phyloP scores from a whole-genome alignment of 2,888 invertebrate genomes.

The Hypercompe scribonia region DNA sequence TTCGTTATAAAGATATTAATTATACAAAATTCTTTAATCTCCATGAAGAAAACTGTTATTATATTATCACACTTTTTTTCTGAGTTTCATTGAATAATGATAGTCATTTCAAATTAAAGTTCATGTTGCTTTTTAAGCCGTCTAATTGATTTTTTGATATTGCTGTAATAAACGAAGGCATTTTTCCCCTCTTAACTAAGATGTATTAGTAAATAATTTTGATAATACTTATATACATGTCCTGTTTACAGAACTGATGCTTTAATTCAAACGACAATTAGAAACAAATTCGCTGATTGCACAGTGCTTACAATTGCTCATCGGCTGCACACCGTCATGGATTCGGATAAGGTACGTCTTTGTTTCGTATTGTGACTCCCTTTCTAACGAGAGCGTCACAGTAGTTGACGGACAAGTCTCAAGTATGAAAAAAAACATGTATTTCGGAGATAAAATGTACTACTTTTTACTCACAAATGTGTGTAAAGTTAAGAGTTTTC shows the following conservation, averaged over 20 bases:
- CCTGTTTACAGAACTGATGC: constrained; percentile 89
- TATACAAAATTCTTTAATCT: not conserved
- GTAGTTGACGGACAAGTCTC: not conserved
- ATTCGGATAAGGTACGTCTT: constrained; percentile 89
- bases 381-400: not conserved
- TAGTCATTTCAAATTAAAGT: not conserved
- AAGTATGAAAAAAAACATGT: too few species aligned
- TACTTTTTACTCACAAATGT: too few species aligned
- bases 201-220: not conserved
- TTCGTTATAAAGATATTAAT: not conserved
- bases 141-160: not conserved
- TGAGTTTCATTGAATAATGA: not conserved
- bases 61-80: not conserved
- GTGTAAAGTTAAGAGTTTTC: too few species aligned
- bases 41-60: not conserved
- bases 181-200: not conserved
- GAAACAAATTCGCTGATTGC: constrained; percentile 91
- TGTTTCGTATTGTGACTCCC: not conserved
- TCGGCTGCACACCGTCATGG: constrained; percentile 95
- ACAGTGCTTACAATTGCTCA: constrained; percentile 96
- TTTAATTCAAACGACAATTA: constrained; percentile 92
- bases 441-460: too few species aligned
- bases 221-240: not conserved
- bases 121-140: not conserved
- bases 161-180: not conserved